Evolutionary conservation across 1,140 invertebrate species (phyloP), one percentile per base, ranked within the genome.

Genomic region (Cyphomyrmex costatus): DNA sequence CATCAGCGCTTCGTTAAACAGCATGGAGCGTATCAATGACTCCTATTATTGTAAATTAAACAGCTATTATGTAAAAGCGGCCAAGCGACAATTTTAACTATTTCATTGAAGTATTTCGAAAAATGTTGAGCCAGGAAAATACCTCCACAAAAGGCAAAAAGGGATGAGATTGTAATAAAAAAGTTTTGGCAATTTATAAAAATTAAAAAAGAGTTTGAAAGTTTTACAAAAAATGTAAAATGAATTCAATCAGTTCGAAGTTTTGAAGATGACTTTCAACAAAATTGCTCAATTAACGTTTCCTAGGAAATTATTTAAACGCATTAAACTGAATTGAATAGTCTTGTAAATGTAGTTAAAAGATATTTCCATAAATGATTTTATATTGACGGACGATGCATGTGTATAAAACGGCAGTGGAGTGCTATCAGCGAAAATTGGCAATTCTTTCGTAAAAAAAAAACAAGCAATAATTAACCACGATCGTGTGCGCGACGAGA

Each of bases 1-100:
- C 77, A 85, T 78, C 60, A 79, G n/a, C 66, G 71, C 66, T 87
- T 84, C 36, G 80, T 66, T 56, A 73, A 87, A 27, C 79, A 58
- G 33, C 53, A 14, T 49, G 27, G n/a, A 30, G 14, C 27, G 33
- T 74, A 58, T 27, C 46, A 36, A 73, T 77, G 21, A 58, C 61
- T n/a, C 51, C 51, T 84, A 87, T 70, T 76, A 86, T 73, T 73
- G 66, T 71, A 70, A 46, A 42, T 63, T 42, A 53, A 78, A 77
- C 12, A 24, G 21, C 53, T 56, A 68, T 68, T 53, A 53, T 24
- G 27, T 36, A 71, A 36, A 85, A 14, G 49, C 68, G 46, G 0
- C 2, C 36, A 19, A 16, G 14, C 36, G 24, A 10, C 24, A 33
- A 19, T 68, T 70, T 19, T n/a, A 70, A 70, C 24, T 36, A 16